Conservation (phyloP, 2,888 invertebrate genomes). For the Sphaerophoria taeniata region DNA sequence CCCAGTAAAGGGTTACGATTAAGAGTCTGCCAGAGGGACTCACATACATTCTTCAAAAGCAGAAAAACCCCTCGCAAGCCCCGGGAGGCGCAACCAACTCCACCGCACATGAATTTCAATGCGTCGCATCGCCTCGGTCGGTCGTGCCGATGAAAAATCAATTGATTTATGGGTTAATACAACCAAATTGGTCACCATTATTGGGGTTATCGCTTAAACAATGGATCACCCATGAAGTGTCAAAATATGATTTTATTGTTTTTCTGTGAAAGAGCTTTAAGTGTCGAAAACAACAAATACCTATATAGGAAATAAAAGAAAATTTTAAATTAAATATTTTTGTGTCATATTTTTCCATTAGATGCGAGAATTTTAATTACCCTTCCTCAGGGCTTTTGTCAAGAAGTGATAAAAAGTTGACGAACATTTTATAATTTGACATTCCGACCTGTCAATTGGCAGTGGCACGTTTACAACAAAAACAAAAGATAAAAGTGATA, state of each 20-base stretch:
- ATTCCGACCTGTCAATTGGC: slow-evolving; percentile 1
- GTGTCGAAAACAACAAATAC: neutral
- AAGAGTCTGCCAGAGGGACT: neutral
- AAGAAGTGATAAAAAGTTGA: neutral
- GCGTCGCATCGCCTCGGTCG: too few species aligned
- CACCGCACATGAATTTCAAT: slow-evolving; percentile 49
- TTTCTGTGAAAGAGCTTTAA: slow-evolving; percentile 13
- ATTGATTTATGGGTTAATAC: slow-evolving; percentile 57
- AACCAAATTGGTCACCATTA: slow-evolving; percentile 39
- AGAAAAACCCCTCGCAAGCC: neutral
- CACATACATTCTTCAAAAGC: neutral
- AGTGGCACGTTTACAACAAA: neutral
- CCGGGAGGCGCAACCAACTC: too few species aligned
- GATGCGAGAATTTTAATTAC: slow-evolving; percentile 44
- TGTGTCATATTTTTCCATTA: slow-evolving; percentile 29
- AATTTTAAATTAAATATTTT: slow-evolving; percentile 37
- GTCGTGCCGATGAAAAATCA: slow-evolving; percentile 52
- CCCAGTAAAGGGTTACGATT: slow-evolving; percentile 30
- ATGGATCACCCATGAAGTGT: slow-evolving; percentile 37
- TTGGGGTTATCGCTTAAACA: slow-evolving; percentile 32
- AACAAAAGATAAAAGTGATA: slow-evolving; percentile 32
- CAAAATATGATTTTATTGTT: slow-evolving; percentile 42
- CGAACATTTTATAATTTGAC: slow-evolving; percentile 7
- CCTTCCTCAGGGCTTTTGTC: neutral
- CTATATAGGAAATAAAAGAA: neutral